Evolutionary conservation across 2,797 vertebrate species (phyloP).

Genomic region (Vireo griseus): DNA sequence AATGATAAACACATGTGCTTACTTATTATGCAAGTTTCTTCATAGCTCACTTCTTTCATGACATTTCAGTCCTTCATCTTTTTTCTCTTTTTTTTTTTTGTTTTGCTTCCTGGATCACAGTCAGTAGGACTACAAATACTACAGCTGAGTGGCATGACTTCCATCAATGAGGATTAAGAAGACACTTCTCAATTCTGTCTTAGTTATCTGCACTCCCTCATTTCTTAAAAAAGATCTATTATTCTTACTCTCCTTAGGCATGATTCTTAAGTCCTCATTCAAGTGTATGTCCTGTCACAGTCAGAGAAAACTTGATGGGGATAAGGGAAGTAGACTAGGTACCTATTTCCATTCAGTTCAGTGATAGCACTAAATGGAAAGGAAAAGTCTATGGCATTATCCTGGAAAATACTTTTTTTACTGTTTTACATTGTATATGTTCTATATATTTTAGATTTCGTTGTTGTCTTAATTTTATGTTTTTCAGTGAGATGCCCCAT

Average conservation of each 20-base stretch:
- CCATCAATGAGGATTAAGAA: neutral
- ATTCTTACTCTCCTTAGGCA: neutral
- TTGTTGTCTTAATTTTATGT: neutral
- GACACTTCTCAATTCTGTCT: neutral
- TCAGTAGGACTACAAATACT: neutral
- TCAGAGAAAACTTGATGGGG: neutral
- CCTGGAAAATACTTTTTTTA: neutral
- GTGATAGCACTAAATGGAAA: neutral
- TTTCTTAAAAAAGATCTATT: neutral
- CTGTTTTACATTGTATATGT: neutral
- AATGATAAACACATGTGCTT: neutral
- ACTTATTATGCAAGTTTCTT: neutral
- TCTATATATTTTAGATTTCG: neutral
- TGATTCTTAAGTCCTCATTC: neutral
- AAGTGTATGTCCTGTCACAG: neutral
- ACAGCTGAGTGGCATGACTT: neutral
- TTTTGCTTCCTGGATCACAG: neutral
- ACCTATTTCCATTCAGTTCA: neutral
- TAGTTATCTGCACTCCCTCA: neutral
- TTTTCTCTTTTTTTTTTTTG: neutral
- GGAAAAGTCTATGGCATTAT: neutral
- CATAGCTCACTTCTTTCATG: neutral
- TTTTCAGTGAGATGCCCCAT: neutral
- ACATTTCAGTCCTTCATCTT: neutral
- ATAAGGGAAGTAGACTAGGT: neutral